Conservation (phyloP, 2,797 vertebrate species). For the Coreius guichenoti region DNA sequence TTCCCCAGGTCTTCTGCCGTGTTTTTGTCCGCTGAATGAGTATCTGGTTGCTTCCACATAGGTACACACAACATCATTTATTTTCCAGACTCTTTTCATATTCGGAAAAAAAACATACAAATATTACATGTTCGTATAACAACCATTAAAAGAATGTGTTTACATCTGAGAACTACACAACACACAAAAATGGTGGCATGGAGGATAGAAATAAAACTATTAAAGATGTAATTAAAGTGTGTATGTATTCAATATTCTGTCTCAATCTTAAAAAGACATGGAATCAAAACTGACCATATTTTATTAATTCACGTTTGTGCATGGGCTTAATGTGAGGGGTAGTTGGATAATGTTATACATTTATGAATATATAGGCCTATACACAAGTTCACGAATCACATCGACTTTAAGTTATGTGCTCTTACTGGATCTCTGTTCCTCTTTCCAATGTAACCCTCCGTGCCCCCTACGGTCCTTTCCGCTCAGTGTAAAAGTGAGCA, state of each 20-base stretch:
- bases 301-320: neutral
- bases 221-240: neutral
- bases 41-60: neutral
- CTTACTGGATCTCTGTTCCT: neutral
- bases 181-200: neutral
- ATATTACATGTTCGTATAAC: too few relatives aligned
- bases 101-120: too few relatives aligned
- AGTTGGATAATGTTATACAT: neutral
- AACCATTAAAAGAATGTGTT: neutral
- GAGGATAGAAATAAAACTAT: neutral
- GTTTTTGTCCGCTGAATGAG: neutral
- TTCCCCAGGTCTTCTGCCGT: neutral
- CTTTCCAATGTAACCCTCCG: constrained; percentile 4
- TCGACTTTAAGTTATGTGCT: neutral
- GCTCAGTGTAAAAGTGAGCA: constrained; percentile 48
- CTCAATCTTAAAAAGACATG: neutral
- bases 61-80: neutral
- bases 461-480: constrained; percentile 33
- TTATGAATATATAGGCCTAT: neutral
- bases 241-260: neutral
- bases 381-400: neutral
- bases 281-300: neutral
- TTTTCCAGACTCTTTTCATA: too few relatives aligned
- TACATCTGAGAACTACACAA: neutral
- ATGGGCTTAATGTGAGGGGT: neutral